Conservation (phyloP, 2,113 vertebrate genomes). For the zebrafish (Danio rerio) region GRCz12tu NC_133197.1:36332001-36332500, state of each 20-base stretch:
- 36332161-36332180: background rate
- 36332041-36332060: conserved; percentile 19
- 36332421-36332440: no score
- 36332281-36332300: background rate
- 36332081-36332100: background rate
- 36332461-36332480: no score
- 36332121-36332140: background rate
- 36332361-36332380: background rate
- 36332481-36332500: no score
- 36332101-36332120: background rate
- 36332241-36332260: background rate
- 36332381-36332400: background rate
- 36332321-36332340: background rate
- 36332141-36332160: background rate
- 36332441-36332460: no score
- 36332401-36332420: background rate
- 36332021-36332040: no score
- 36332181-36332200: conserved; percentile 23
- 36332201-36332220: conserved; percentile 4
- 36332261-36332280: background rate
- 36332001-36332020: no score
- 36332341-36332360: background rate
- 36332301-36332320: conserved; percentile 34
- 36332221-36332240: conserved; percentile 17
- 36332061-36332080: conserved; percentile 30